Base-by-base conservation (phyloP, 2,113 vertebrate species). In the Scophthalmus maximus region DNA sequence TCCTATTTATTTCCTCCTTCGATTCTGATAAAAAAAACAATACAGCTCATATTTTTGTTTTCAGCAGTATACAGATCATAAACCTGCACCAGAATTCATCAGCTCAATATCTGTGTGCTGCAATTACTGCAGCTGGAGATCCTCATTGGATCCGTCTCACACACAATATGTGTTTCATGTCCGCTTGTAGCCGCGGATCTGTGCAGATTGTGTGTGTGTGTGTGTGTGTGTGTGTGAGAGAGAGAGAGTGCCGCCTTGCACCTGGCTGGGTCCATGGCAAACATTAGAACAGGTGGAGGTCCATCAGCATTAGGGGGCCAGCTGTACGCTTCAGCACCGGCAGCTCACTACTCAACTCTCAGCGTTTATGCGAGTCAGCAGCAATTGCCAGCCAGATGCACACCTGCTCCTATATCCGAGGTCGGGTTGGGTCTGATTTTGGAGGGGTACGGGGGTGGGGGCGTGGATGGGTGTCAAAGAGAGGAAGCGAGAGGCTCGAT, bases 291-390 rank as follows among this genome's bases (percentile, higher is more conserved):
- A 81, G 87, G 67, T 83, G 83, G 70, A 78, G 84, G 81, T 80
- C 84, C 73, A 85, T 87, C 86, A 85, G 80, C 83, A 81, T 83
- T 76, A 85, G 67, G 82, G n/a, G 75, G 67, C 85, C 85, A 83
- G 82, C 80, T 88, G 85, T 87, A 84, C 82, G 77, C 68, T 69
- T 86, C 60, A 79, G 88, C 84, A 86, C 82, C 74, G 60, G 63
- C 77, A 59, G 71, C 75, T 86, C 73, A 29, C 72, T 61, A 72
- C 78, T 87, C 81, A 79, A 78, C 76, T 83, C 61, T 78, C 76
- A 62, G 64, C 57, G 27, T 90, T 84, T 87, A 79, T 74, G 68
- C 61, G 11, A 88, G 88, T 90, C 91, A 88, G 91, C 88, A 90
- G 82, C 76, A 78, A 47, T 38, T 50, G 71, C 46, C 23, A 11